Percentiles rank a stretch among this genome's conserved stretches.
These are phyloP conservation scores for Frankliniella fusca DNA, from an alignment of 2,888 invertebrate species.

Conservation along the genomic window DNA sequence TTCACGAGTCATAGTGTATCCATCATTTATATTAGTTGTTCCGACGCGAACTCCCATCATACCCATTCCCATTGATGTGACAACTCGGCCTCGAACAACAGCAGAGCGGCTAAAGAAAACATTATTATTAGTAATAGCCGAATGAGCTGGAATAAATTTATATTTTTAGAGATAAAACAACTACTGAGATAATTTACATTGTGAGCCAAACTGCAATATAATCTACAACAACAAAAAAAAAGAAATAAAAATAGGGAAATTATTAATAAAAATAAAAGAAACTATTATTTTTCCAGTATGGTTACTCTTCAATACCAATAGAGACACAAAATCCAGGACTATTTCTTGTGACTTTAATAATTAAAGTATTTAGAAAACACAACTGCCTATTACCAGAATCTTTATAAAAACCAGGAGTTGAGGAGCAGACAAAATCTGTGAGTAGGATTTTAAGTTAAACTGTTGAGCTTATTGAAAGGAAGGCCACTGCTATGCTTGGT, in stretches of 20 bases:
- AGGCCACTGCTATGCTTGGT: no score
- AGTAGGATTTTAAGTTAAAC: no score
- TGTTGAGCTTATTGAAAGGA: no score
- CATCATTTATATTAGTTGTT: slow-evolving; percentile 89
- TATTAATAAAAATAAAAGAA: slow-evolving; percentile 35
- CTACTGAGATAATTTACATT: slow-evolving; percentile 32
- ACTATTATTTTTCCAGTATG: no score
- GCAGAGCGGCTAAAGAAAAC: slow-evolving; percentile 77
- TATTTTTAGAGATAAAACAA: slow-evolving; percentile 28
- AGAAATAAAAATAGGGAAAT: slow-evolving; percentile 41
- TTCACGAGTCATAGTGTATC: slow-evolving; percentile 87
- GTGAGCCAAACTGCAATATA: slow-evolving; percentile 42
- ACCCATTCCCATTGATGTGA: slow-evolving; percentile 85
- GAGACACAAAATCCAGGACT: no score
- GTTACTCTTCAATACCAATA: no score
- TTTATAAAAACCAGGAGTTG: no score
- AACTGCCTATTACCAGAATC: no score
- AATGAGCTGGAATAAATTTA: neutral
- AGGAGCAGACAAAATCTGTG: no score
- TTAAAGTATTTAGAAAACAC: no score
- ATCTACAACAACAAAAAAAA: slow-evolving; percentile 33
- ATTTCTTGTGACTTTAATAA: no score
- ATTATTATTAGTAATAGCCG: neutral
- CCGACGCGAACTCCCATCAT: slow-evolving; percentile 94
- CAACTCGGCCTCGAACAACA: slow-evolving; percentile 91